Conservation (phyloP, 2,888 invertebrate genomes). For the Stenotaenia linearis region DNA sequence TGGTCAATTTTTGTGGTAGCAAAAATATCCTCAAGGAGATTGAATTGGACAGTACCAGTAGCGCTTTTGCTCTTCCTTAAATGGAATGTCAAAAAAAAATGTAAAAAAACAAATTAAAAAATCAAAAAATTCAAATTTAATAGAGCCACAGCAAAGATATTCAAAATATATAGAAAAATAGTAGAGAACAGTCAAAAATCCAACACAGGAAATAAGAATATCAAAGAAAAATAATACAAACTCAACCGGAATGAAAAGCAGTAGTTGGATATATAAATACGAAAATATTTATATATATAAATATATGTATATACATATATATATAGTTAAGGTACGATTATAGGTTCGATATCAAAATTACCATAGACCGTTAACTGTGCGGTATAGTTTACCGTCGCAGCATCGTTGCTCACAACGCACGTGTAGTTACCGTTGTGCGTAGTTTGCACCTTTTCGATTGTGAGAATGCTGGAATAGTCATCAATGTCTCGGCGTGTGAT, state of each 20-base stretch:
- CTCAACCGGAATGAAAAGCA: conserved; percentile 19
- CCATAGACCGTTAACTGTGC: conserved; percentile 36
- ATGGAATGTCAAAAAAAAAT: conserved; percentile 35
- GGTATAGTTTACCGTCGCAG: conserved; percentile 35
- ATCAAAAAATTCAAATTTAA: conserved; percentile 17
- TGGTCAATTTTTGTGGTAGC: background rate
- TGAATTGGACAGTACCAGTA: background rate
- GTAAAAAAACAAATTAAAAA: background rate
- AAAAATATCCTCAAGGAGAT: background rate
- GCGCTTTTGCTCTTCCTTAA: conserved; percentile 1
- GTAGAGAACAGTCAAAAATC: conserved; percentile 19
- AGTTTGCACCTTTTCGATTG: conserved; percentile 44
- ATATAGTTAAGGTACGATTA: background rate
- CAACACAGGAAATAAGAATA: conserved; percentile 17
- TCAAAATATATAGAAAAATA: background rate
- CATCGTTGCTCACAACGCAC: conserved; percentile 39
- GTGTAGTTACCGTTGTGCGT: conserved; percentile 47
- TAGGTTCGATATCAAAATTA: conserved; percentile 29
- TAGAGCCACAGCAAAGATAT: conserved; percentile 4
- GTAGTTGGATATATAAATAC: background rate
- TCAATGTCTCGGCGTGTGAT: conserved; percentile 40
- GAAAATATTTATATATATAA: background rate
- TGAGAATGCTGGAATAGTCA: conserved; percentile 44
- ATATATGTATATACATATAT: background rate
- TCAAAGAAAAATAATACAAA: background rate